phyloP scores from a whole-genome alignment of 1,140 invertebrate genomes.

The Phymastichus coffea region DNA sequence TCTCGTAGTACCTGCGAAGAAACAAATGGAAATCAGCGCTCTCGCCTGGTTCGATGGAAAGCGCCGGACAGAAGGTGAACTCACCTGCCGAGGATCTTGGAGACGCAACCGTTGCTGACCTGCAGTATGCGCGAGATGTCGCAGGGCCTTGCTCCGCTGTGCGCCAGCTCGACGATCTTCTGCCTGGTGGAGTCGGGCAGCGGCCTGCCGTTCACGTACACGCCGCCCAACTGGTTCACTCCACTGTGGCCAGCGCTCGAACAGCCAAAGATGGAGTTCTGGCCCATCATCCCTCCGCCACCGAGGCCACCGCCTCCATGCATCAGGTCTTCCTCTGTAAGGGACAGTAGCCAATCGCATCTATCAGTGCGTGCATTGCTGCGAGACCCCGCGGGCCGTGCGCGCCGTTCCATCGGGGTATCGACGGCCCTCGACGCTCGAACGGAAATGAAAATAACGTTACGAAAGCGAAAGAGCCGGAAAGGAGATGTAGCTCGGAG shows the following conservation, averaged over 20 bases:
- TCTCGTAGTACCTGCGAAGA: conserved; percentile 89
- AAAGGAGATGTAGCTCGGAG: too few relatives aligned
- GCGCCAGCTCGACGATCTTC: conserved; percentile 96
- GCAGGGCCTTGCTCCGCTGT: conserved; percentile 94
- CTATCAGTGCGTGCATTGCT: background rate
- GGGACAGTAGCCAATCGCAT: conserved; percentile 30
- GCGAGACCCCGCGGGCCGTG: too few relatives aligned
- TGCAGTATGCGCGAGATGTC: conserved; percentile 97
- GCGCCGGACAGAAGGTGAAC: conserved; percentile 28
- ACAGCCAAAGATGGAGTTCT: conserved; percentile 71
- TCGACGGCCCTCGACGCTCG: too few relatives aligned
- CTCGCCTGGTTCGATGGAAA: background rate
- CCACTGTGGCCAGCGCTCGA: conserved; percentile 88
- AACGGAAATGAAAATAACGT: too few relatives aligned
- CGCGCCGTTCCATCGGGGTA: background rate
- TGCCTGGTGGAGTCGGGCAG: conserved; percentile 95
- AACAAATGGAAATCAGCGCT: background rate
- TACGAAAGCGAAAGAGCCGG: too few relatives aligned
- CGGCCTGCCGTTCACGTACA: conserved; percentile 96
- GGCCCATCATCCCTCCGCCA: conserved; percentile 56
- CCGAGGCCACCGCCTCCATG: conserved; percentile 52
- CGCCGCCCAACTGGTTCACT: conserved; percentile 97
- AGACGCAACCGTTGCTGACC: conserved; percentile 94
- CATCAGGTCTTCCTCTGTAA: conserved; percentile 57
- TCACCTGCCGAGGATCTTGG: conserved; percentile 93